Percentiles rank a stretch among this genome's conserved stretches.
Conservation (phyloP, 2,113 vertebrate genomes). For the Paracanthobrama guichenoti region DNA sequence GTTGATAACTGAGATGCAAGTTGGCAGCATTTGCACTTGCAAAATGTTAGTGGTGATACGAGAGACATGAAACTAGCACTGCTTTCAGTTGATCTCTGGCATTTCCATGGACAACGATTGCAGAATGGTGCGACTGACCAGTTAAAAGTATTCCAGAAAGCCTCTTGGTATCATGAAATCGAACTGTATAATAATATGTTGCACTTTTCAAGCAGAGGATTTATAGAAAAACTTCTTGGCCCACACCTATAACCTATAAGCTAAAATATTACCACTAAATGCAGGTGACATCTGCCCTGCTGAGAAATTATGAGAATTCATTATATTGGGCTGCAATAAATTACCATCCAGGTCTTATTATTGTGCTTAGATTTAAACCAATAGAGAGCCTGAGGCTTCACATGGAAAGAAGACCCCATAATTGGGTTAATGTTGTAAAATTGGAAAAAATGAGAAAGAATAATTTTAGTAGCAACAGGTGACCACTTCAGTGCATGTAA, state of each 20-base stretch:
- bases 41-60: background rate
- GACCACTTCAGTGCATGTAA: background rate
- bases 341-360: background rate
- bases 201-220: background rate
- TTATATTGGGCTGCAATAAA: background rate
- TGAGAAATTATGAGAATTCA: background rate
- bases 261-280: background rate
- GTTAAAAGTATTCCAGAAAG: background rate
- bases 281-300: constrained; percentile 7
- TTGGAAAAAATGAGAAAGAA: background rate
- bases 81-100: too few relatives aligned
- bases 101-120: background rate
- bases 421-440: background rate
- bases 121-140: background rate
- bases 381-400: background rate
- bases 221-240: background rate
- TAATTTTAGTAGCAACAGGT: background rate
- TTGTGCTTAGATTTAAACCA: background rate
- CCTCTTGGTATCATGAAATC: background rate
- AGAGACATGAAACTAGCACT: too few relatives aligned
- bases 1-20: background rate
- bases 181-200: background rate
- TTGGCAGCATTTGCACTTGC: background rate
- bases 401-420: background rate
- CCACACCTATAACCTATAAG: background rate